These are phyloP conservation scores for Sinella curviseta DNA, from an alignment of 1,140 invertebrate species.

Conservation along the genomic window DNA sequence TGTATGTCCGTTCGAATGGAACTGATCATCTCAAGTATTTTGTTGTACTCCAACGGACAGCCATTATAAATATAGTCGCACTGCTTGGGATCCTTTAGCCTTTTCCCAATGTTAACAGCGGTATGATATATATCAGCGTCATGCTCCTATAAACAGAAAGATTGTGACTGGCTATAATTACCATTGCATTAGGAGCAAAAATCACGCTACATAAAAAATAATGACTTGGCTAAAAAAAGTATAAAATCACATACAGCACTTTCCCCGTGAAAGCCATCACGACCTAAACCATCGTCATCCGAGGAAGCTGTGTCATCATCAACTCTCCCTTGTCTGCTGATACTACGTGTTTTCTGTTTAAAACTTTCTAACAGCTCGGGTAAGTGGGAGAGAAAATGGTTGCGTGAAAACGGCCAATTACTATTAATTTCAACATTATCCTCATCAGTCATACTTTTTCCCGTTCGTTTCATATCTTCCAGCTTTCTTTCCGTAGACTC, in stretches of 20 bases:
- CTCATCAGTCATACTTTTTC: not conserved
- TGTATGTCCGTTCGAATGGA: not conserved
- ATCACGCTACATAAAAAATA: not conserved
- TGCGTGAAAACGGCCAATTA: not conserved
- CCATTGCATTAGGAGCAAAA: not conserved
- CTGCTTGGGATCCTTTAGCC: constrained; percentile 15
- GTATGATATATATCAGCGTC: constrained; percentile 15
- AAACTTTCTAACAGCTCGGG: not conserved
- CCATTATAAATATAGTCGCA: constrained; percentile 34
- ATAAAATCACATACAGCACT: not conserved
- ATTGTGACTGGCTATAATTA: not conserved
- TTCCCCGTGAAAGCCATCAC: not conserved
- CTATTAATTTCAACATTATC: too few relatives aligned
- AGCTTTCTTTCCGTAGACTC: not conserved
- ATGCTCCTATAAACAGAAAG: not conserved
- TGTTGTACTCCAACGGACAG: constrained; percentile 26
- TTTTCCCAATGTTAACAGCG: constrained; percentile 35
- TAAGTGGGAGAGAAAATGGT: not conserved
- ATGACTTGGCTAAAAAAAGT: not conserved
- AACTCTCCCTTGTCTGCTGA: not conserved
- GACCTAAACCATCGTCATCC: not conserved
- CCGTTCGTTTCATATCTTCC: not conserved
- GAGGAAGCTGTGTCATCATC: not conserved
- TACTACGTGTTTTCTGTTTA: not conserved
- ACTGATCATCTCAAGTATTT: constrained; percentile 33